Evolutionary conservation across 2,888 invertebrate species (phyloP).

Genomic region (Palloptera scutellata): DNA sequence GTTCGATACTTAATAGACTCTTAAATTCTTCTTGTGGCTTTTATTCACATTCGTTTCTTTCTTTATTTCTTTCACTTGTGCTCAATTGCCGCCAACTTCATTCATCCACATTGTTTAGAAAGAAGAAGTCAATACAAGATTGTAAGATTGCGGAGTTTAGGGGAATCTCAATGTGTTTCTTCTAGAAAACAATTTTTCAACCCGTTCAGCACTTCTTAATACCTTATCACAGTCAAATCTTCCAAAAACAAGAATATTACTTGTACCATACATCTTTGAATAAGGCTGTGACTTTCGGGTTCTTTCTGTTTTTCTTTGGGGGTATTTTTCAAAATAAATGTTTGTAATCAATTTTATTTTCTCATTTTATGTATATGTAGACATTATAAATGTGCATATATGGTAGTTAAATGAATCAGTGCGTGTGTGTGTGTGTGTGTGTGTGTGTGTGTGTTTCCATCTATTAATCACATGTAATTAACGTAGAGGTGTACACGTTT

Average conservation of each 20-base stretch:
- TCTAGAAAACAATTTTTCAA: conserved; percentile 20
- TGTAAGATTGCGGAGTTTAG: too few species aligned
- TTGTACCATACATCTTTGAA: background rate
- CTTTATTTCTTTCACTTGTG: too few species aligned
- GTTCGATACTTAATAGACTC: background rate
- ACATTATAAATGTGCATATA: background rate
- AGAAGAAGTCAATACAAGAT: too few species aligned
- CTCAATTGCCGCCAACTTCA: too few species aligned
- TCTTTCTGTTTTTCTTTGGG: conserved; percentile 11
- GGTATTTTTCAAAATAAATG: conserved; percentile 47
- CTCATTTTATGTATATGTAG: conserved; percentile 28
- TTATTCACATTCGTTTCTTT: too few species aligned
- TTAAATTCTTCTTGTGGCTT: too few species aligned
- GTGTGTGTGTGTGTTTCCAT: background rate
- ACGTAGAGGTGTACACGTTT: conserved; percentile 4
- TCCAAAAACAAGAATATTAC: background rate
- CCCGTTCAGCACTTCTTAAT: conserved; percentile 6
- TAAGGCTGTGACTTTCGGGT: background rate
- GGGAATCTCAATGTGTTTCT: background rate
- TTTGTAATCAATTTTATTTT: conserved; percentile 56
- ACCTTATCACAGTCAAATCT: conserved; percentile 15
- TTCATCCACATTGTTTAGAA: too few species aligned
- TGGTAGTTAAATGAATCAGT: background rate
- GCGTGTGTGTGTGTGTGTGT: background rate
- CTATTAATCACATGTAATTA: conserved; percentile 29